Evolutionary conservation across 2,888 invertebrate species (phyloP).

Genomic region (Synanthedon myopaeformis): DNA sequence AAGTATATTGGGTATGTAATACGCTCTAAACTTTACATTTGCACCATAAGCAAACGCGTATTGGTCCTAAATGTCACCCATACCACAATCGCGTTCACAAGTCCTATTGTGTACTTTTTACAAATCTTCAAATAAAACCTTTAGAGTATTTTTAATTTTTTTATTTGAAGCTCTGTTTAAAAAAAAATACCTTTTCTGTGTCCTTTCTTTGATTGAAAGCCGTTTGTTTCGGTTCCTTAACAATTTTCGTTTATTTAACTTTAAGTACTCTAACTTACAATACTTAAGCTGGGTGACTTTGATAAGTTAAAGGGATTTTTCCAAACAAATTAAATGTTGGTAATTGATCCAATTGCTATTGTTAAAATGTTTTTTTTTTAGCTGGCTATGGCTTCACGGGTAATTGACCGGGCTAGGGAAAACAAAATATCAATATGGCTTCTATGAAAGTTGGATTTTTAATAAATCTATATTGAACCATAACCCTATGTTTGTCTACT

Average conservation of each 20-base stretch:
- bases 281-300: background rate
- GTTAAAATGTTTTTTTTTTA: too few species aligned
- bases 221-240: constrained; percentile 9
- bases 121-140: background rate
- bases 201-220: constrained; percentile 15
- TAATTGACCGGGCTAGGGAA: too few species aligned
- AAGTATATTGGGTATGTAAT: too few species aligned
- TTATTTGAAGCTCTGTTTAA: background rate
- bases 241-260: background rate
- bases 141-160: background rate
- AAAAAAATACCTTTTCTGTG: constrained; percentile 8
- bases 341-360: background rate
- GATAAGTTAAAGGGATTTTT: background rate
- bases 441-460: too few species aligned
- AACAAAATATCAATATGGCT: too few species aligned
- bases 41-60: constrained; percentile 13
- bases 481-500: too few species aligned
- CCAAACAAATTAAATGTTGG: background rate
- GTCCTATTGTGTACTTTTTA: constrained; percentile 23
- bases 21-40: constrained; percentile 5
- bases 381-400: too few species aligned
- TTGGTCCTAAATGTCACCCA: constrained; percentile 19
- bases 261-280: background rate
- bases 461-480: too few species aligned
- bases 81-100: constrained; percentile 32